A percentile compares a stretch with the other conserved stretches of the same genome.
Conservation (phyloP, 1,140 invertebrate genomes). For the Drosophila repleta region DNA sequence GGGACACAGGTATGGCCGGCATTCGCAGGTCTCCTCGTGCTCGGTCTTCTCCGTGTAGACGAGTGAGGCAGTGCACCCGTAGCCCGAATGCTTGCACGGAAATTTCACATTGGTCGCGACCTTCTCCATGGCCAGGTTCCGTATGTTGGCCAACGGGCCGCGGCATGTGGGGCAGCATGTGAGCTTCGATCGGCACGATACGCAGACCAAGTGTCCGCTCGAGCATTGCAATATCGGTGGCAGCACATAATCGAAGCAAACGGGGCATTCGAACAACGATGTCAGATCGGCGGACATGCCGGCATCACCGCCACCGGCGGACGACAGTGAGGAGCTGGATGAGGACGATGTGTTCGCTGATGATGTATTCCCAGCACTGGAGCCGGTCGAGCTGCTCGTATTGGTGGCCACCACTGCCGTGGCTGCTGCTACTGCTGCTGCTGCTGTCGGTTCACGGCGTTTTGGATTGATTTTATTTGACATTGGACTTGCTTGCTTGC, state of each 20-base stretch:
- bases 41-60: slow-evolving; percentile 98
- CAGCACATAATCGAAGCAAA: slow-evolving; percentile 99
- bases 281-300: slow-evolving; percentile 94
- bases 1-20: slow-evolving; percentile 98
- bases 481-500: slow-evolving; percentile 70
- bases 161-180: slow-evolving; percentile 98
- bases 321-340: slow-evolving; percentile 81
- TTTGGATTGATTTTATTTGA: slow-evolving; percentile 84
- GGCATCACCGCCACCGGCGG: slow-evolving; percentile 83
- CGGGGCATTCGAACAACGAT: slow-evolving; percentile 99
- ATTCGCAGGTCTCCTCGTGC: slow-evolving; percentile 99
- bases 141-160: slow-evolving; percentile 97
- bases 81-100: slow-evolving; percentile 99
- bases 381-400: slow-evolving; percentile 71
- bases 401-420: slow-evolving; percentile 73
- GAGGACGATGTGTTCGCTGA: slow-evolving; percentile 83
- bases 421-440: slow-evolving; percentile 60
- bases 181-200: slow-evolving; percentile 97
- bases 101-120: slow-evolving; percentile 99
- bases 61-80: slow-evolving; percentile 96
- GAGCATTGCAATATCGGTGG: slow-evolving; percentile 97
- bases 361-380: slow-evolving; percentile 72
- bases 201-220: slow-evolving; percentile 95
- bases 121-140: slow-evolving; percentile 99
- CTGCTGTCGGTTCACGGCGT: slow-evolving; percentile 81